phyloP scores from a whole-genome alignment of 2,797 vertebrate species.

The Urophycis tenuis region DNA sequence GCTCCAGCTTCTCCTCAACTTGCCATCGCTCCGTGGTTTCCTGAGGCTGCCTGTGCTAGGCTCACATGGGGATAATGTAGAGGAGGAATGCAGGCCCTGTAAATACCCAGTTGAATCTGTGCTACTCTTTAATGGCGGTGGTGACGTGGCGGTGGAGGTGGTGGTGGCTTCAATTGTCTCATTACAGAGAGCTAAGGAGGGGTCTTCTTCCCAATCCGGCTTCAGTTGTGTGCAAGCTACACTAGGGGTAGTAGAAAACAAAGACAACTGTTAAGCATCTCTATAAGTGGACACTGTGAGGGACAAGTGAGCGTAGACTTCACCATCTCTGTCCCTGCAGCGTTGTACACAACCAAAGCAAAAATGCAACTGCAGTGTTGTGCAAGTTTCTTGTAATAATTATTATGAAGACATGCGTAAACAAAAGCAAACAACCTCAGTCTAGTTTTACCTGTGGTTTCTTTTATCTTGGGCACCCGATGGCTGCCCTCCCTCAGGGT shows the following conservation, averaged over 20 bases:
- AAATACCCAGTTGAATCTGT: conserved; percentile 83
- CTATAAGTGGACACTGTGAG: conserved; percentile 41
- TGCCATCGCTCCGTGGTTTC: conserved; percentile 72
- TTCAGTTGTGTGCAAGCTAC: conserved; percentile 96
- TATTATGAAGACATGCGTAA: neutral
- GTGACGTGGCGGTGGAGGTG: conserved; percentile 67
- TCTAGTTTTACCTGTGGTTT: conserved; percentile 98
- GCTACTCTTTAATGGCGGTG: conserved; percentile 79
- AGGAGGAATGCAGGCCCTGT: conserved; percentile 74
- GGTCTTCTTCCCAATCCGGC: conserved; percentile 81
- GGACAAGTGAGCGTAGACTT: no score
- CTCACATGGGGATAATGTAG: conserved; percentile 72
- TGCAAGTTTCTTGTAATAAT: neutral
- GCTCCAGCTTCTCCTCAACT: conserved; percentile 78
- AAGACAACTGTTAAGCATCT: conserved; percentile 88
- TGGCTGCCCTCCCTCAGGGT: conserved; percentile 84
- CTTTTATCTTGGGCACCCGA: conserved; percentile 94
- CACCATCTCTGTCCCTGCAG: neutral
- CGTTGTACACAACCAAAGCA: neutral
- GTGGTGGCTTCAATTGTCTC: conserved; percentile 75
- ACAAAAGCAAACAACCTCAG: conserved; percentile 24
- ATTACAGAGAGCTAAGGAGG: conserved; percentile 83
- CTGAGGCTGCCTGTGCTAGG: conserved; percentile 75
- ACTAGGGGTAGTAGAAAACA: conserved; percentile 95
- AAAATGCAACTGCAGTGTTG: neutral